Percentiles rank a stretch among this genome's conserved stretches.
Evolutionary conservation across 2,113 vertebrate genomes (phyloP).

Genomic region (Probosciger aterrimus): DNA sequence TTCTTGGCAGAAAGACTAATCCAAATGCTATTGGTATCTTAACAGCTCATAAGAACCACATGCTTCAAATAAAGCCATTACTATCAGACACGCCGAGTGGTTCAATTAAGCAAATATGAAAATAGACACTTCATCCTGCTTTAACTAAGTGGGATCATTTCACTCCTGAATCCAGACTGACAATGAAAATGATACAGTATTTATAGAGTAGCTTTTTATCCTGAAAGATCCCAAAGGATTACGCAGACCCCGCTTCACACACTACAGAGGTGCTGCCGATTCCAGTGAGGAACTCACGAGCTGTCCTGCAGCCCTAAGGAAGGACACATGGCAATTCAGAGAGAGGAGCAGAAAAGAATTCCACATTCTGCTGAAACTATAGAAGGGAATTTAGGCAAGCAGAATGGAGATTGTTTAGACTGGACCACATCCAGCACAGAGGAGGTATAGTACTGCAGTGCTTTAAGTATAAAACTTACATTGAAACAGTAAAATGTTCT

Average conservation of each 20-base stretch:
- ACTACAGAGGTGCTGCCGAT: not conserved
- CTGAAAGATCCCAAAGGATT: constrained; percentile 31
- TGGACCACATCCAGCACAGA: constrained; percentile 34
- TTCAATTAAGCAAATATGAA: constrained; percentile 71
- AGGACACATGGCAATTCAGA: not conserved
- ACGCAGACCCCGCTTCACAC: not conserved
- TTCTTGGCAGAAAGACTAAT: constrained; percentile 56
- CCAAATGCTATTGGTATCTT: constrained; percentile 68
- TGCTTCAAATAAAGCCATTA: constrained; percentile 62
- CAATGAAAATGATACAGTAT: constrained; percentile 35
- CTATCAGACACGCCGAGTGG: constrained; percentile 29
- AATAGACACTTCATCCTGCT: constrained; percentile 64
- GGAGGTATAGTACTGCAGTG: not conserved
- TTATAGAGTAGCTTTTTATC: constrained; percentile 50
- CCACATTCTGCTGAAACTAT: not conserved
- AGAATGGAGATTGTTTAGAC: constrained; percentile 19
- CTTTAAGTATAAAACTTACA: not conserved
- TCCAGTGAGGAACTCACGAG: not conserved
- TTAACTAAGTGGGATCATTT: constrained; percentile 53
- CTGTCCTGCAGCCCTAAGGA: not conserved
- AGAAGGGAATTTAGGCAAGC: not conserved
- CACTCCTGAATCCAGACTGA: constrained; percentile 35
- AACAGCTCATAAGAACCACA: constrained; percentile 67
- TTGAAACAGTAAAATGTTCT: not conserved
- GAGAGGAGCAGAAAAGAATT: not conserved